Evolutionary conservation across 1,140 invertebrate species (phyloP).

Genomic region (Sinella curviseta): DNA sequence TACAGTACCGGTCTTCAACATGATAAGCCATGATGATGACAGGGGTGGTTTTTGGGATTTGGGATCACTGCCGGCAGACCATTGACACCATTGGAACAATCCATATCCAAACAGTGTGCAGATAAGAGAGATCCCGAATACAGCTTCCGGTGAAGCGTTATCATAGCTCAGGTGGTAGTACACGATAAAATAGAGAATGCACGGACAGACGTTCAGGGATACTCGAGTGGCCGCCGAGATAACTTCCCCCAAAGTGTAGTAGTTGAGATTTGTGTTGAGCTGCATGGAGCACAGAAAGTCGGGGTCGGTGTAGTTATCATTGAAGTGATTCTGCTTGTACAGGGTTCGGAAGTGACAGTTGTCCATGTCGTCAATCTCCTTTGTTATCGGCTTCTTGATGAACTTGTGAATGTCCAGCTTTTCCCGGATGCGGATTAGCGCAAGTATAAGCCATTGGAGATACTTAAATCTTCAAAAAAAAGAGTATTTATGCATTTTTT

Average conservation of each 20-base stretch:
- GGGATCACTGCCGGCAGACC: background rate
- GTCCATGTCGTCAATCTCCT: background rate
- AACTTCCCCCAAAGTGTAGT: conserved; percentile 17
- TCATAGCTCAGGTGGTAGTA: conserved; percentile 42
- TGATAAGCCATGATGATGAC: no score
- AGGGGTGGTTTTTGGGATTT: no score
- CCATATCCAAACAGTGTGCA: conserved; percentile 34
- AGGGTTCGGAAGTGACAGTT: background rate
- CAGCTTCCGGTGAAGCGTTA: background rate
- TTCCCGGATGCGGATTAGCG: background rate
- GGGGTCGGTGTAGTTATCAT: conserved; percentile 8
- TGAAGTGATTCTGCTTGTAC: background rate
- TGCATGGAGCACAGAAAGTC: conserved; percentile 34
- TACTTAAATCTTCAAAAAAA: background rate
- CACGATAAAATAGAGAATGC: conserved; percentile 32
- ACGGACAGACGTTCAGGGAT: conserved; percentile 31
- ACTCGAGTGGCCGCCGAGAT: conserved; percentile 11
- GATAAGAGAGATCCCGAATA: conserved; percentile 22
- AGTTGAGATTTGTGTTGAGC: conserved; percentile 36
- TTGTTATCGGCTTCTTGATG: conserved; percentile 1
- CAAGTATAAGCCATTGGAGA: background rate
- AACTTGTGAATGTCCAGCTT: conserved; percentile 1
- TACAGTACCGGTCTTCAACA: no score
- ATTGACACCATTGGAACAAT: conserved; percentile 8
- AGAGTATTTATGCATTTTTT: no score